Evolutionary conservation across 2,888 invertebrate species (phyloP), one percentile per base, ranked within the genome.

Genomic region (Eretmocerus hayati): DNA sequence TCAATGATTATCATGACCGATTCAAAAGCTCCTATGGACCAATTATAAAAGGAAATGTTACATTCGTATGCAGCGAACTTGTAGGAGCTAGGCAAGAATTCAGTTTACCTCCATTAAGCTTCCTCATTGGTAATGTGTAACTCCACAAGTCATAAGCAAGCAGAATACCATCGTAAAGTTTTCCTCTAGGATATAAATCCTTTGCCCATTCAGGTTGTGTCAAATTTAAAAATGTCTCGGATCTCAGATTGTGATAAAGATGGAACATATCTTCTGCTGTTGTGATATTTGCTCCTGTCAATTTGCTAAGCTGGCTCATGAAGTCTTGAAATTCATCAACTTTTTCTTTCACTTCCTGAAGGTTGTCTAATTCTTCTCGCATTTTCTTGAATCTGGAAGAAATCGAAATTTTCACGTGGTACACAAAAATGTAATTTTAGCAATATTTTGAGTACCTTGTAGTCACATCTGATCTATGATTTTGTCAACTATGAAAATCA

Each of bases 71-170:
- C n/a, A n/a, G n/a, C n/a, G n/a, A n/a, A n/a, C n/a, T n/a, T n/a
- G n/a, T n/a, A n/a, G n/a, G n/a, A n/a, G n/a, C n/a, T n/a, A n/a
- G n/a, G n/a, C n/a, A n/a, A n/a, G n/a, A n/a, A n/a, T n/a, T n/a
- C n/a, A 20, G 21, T 36, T 38, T 65, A 74, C 79, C 80, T 26
- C 79, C 78, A 48, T 78, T 79, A 1, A 80, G 71, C 64, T 71
- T 75, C 57, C 71, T 70, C 46, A 76, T 64, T 40, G 73, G 62
- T 40, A 72, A 74, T 56, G 75, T 77, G 52, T 75, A 75, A 58
- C 74, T 77, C 72, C 75, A 75, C 67, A 78, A 74, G 5, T 76
- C 73, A 53, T 78, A 79, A 54, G 79, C 77, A 51, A 79, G 56
- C 48, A 73, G 64, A 0, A 75, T 76, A 8, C 75, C 67, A 31